A percentile compares a stretch with the other conserved stretches of the same genome.
Evolutionary conservation across 1,140 invertebrate species (phyloP).

Genomic region (Bacillus rossius): DNA sequence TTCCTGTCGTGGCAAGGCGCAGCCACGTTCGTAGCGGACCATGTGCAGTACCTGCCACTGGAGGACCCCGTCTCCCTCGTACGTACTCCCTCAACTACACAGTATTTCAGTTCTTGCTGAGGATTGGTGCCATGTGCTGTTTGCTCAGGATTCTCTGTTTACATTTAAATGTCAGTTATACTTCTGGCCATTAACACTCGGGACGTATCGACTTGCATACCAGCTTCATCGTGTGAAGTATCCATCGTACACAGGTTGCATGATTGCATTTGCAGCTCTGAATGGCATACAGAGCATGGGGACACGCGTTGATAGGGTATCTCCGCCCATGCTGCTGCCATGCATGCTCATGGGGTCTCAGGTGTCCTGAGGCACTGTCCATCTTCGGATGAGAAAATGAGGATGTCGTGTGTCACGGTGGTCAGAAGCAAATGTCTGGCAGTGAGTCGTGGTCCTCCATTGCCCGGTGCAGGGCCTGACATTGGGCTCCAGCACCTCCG

Average conservation of each 20-base stretch:
- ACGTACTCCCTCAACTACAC: slow-evolving; percentile 33
- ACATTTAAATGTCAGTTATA: neutral
- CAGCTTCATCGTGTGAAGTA: neutral
- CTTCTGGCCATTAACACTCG: neutral
- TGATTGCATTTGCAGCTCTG: slow-evolving; percentile 7
- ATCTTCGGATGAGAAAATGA: too few relatives aligned
- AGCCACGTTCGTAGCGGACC: slow-evolving; percentile 53
- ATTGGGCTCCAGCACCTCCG: too few relatives aligned
- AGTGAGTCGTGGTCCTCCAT: too few relatives aligned
- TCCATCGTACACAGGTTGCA: neutral
- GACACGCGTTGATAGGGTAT: too few relatives aligned
- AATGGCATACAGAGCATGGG: too few relatives aligned
- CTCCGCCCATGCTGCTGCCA: too few relatives aligned
- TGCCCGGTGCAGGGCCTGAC: too few relatives aligned
- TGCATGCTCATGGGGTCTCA: too few relatives aligned
- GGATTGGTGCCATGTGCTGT: neutral
- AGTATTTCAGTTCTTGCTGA: neutral
- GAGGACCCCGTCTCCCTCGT: slow-evolving; percentile 51
- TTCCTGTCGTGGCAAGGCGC: slow-evolving; percentile 55
- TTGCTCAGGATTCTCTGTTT: neutral
- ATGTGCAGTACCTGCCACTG: slow-evolving; percentile 53
- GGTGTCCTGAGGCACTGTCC: too few relatives aligned
- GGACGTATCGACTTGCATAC: neutral
- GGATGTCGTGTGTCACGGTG: too few relatives aligned
- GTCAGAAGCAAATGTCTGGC: too few relatives aligned